A percentile compares a stretch with the other conserved stretches of the same genome.
Conservation (phyloP, 1,140 invertebrate species). For the Conus betulinus region DNA sequence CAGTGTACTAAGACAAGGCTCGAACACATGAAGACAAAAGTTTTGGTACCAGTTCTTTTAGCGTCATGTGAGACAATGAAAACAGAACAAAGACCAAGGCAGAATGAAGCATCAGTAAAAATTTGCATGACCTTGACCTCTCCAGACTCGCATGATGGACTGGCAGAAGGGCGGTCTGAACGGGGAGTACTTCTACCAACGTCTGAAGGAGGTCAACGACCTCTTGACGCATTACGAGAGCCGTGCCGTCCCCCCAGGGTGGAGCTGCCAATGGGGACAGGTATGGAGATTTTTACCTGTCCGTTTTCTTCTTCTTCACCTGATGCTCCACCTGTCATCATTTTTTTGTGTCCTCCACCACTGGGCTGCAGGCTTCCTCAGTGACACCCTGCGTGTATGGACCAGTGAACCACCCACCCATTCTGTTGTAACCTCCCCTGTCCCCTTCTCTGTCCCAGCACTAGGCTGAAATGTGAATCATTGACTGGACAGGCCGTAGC, state of each 20-base stretch:
- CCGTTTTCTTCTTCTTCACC: slow-evolving; percentile 34
- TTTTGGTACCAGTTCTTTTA: too few relatives aligned
- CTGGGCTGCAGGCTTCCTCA: slow-evolving; percentile 19
- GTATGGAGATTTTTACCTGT: slow-evolving; percentile 78
- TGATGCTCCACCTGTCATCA: slow-evolving; percentile 30
- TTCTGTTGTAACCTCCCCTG: background rate
- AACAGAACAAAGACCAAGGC: too few relatives aligned
- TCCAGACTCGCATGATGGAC: slow-evolving; percentile 80
- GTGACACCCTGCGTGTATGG: slow-evolving; percentile 32
- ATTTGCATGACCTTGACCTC: background rate
- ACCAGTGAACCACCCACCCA: slow-evolving; percentile 29
- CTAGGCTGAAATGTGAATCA: background rate
- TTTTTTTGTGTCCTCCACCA: slow-evolving; percentile 27
- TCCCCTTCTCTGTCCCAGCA: background rate
- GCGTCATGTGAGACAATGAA: too few relatives aligned
- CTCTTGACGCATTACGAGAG: slow-evolving; percentile 77
- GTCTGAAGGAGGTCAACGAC: slow-evolving; percentile 79
- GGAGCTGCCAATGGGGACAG: slow-evolving; percentile 86
- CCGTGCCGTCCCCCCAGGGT: slow-evolving; percentile 82
- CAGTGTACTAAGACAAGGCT: too few relatives aligned
- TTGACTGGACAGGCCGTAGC: background rate
- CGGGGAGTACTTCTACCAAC: slow-evolving; percentile 79
- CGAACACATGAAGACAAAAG: too few relatives aligned
- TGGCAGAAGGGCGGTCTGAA: slow-evolving; percentile 80
- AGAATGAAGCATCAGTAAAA: too few relatives aligned